Evolutionary conservation across 2,113 vertebrate genomes (phyloP).

Genomic region (Laticauda colubrina): DNA sequence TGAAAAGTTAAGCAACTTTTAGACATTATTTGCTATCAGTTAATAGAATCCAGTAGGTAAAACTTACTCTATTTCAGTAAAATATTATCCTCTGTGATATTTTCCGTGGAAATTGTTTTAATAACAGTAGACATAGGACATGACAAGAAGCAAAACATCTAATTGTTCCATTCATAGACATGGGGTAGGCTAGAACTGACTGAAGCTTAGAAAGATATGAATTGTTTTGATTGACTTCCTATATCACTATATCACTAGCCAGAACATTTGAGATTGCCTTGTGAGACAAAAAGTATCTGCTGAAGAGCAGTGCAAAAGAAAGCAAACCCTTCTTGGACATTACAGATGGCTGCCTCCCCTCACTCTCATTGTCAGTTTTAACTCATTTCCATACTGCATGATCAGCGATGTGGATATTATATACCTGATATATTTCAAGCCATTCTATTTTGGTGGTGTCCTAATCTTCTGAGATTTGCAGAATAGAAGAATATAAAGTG

Average conservation of each 20-base stretch:
- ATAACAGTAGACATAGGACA: not conserved
- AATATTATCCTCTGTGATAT: not conserved
- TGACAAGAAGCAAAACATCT: not conserved
- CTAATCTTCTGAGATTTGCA: not conserved
- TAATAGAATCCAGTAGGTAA: conserved; percentile 10
- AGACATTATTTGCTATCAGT: not conserved
- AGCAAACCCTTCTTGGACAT: not conserved
- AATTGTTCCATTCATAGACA: not conserved
- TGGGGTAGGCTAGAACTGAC: not conserved
- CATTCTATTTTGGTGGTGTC: not conserved
- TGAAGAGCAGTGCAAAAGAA: not conserved
- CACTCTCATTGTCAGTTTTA: not conserved
- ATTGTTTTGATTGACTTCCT: not conserved
- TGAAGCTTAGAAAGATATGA: not conserved
- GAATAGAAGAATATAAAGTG: not conserved
- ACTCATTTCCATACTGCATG: not conserved
- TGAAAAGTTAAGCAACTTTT: not conserved
- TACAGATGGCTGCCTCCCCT: not conserved
- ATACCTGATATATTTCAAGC: not conserved
- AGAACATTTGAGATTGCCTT: not conserved
- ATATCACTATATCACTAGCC: not conserved
- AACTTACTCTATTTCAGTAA: not conserved
- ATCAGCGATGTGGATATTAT: not conserved
- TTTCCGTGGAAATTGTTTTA: conserved; percentile 40
- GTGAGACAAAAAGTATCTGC: not conserved